Percentiles rank a stretch among this genome's conserved stretches.
Conservation (phyloP, 2,113 vertebrate genomes). For the Empidonax alnorum region DNA sequence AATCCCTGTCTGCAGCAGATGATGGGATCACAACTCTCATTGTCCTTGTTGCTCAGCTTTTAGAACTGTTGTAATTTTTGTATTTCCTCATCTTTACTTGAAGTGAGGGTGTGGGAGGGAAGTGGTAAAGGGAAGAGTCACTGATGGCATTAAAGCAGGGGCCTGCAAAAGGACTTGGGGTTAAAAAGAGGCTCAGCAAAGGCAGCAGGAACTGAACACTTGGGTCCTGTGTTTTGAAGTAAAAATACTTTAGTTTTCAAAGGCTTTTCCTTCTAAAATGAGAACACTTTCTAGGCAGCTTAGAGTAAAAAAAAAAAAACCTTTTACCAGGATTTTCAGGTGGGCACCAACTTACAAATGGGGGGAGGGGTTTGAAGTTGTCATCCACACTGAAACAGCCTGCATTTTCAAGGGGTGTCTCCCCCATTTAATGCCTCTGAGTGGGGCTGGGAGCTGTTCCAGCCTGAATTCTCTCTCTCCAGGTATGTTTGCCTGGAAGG, state of each 20-base stretch:
- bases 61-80: accelerated
- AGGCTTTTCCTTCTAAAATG: background rate
- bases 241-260: background rate
- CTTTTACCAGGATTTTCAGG: background rate
- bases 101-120: background rate
- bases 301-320: background rate
- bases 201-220: background rate
- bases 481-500: conserved; percentile 88
- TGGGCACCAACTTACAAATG: background rate
- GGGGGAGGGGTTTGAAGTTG: background rate
- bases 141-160: background rate
- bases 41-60: background rate
- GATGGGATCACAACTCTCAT: background rate
- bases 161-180: background rate
- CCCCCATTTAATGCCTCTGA: no score
- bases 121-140: background rate
- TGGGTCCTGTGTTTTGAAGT: background rate
- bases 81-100: background rate
- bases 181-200: background rate
- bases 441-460: background rate
- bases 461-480: background rate
- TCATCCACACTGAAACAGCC: background rate
- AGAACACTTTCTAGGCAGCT: background rate
- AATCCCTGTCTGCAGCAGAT: background rate
- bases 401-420: background rate